Evolutionary conservation across 2,113 vertebrate species (phyloP).

Genomic region (Hippoglossus stenolepis): DNA sequence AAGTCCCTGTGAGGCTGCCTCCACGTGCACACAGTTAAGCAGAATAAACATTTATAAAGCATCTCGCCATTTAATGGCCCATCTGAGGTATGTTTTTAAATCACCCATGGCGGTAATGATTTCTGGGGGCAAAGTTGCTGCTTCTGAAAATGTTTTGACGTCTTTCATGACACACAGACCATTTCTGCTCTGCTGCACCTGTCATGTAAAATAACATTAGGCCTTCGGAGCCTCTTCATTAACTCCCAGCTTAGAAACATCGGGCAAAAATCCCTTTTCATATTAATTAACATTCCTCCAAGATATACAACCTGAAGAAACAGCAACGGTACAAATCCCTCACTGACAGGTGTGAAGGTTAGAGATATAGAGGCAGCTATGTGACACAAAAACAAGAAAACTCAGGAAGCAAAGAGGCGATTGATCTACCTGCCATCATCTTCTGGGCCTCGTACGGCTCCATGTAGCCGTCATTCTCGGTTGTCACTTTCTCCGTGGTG

Average conservation of each 20-base stretch:
- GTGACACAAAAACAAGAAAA: not conserved
- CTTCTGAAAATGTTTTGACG: constrained; percentile 46
- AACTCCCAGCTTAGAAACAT: constrained; percentile 43
- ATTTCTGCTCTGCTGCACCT: constrained; percentile 60
- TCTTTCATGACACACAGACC: constrained; percentile 42
- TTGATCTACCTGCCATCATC: constrained; percentile 94
- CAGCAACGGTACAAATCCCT: not conserved
- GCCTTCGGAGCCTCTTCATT: constrained; percentile 43
- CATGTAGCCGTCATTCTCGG: constrained; percentile 97
- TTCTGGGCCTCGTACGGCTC: constrained; percentile 98
- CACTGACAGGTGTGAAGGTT: too few species aligned
- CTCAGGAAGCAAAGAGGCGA: not conserved
- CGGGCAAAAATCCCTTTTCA: constrained; percentile 41
- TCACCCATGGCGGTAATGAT: constrained; percentile 2
- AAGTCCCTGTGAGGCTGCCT: constrained; percentile 52
- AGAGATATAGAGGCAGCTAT: not conserved
- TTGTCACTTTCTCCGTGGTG: constrained; percentile 85
- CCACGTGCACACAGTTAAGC: not conserved
- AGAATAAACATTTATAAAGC: constrained; percentile 6
- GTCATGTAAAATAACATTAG: constrained; percentile 51
- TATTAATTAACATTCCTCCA: constrained; percentile 43
- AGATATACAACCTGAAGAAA: constrained; percentile 12
- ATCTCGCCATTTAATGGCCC: not conserved
- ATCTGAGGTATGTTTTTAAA: constrained; percentile 21
- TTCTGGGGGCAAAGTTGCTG: constrained; percentile 2